phyloP scores from a whole-genome alignment of 2,888 invertebrate species.

The Ryuthela nishihirai region DNA sequence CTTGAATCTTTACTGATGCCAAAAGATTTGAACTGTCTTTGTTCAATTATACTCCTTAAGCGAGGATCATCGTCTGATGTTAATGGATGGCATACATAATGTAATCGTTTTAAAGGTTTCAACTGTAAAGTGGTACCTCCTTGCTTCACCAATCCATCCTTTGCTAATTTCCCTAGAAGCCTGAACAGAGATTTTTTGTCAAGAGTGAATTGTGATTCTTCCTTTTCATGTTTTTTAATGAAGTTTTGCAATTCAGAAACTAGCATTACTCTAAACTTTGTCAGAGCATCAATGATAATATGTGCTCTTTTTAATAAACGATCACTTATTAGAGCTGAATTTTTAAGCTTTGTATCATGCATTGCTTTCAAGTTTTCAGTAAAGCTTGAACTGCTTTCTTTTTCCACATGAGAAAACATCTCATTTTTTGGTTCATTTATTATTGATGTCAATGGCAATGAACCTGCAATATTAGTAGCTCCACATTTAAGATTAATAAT shows the following conservation, averaged over 20 bases:
- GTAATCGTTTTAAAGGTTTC: slow-evolving; percentile 54
- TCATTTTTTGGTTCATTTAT: too few species aligned
- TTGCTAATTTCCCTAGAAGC: slow-evolving; percentile 58
- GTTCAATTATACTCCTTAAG: slow-evolving; percentile 60
- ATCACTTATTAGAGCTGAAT: slow-evolving; percentile 41
- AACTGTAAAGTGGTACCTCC: too few species aligned
- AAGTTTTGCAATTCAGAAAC: slow-evolving; percentile 40
- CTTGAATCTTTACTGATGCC: slow-evolving; percentile 39
- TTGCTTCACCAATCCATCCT: slow-evolving; percentile 60
- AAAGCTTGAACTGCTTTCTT: too few species aligned
- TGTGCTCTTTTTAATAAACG: slow-evolving; percentile 57
- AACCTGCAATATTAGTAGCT: too few species aligned
- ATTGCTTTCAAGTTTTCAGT: not conserved
- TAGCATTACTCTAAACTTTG: slow-evolving; percentile 59
- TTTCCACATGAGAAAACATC: too few species aligned
- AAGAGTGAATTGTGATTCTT: slow-evolving; percentile 58
- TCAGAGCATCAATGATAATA: slow-evolving; percentile 60
- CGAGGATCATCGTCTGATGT: slow-evolving; percentile 50
- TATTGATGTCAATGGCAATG: too few species aligned
- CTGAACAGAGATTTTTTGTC: slow-evolving; percentile 64
- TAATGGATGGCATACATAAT: slow-evolving; percentile 57
- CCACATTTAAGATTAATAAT: not conserved
- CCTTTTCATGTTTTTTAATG: slow-evolving; percentile 58
- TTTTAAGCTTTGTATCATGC: too few species aligned
- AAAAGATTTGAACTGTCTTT: slow-evolving; percentile 59